Base-by-base conservation (phyloP, 2,888 invertebrate genomes). In the Anorthoa munda region DNA sequence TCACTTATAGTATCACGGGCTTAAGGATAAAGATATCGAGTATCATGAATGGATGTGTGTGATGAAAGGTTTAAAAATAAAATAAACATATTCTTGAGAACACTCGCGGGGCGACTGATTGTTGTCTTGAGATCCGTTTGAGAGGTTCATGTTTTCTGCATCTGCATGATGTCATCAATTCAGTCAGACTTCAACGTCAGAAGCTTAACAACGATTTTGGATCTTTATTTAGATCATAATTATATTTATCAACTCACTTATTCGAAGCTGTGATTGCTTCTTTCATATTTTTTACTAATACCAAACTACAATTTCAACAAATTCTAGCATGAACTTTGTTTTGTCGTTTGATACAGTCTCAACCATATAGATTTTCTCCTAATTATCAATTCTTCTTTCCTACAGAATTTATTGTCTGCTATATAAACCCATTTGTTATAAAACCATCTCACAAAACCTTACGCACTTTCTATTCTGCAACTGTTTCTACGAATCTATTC, bases 391-490 rank as follows among this genome's bases (percentile, higher is more conserved):
- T 26, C 2, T 50, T 60, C 7, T 53, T 53, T 18, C 21, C 26
- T 9, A 18, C 18, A 48, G 2, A 69, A 39, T 15, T 31, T 11
- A 56, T 15, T n/a, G n/a, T 55, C 61, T 31, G 21, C 11, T 51
- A 21, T 21, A 46, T 21, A 31, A 58, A 51, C 51, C 15, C 9
- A 63, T 72, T 53, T 64, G 18, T 72, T 72, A 79, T 59, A 72
- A 72, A 79, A 79, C 58, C 46, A 55, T 58, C 58, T 53, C 39
- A 31, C 48, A 59, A 39, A 59, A 17, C 48, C 18, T 65, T 2
- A 59, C 64, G 13, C 18, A 74, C 84, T 84, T 86, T 84, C 81
- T 84, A 78, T 74, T 86, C 70, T 68, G 59, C 68, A 70, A 74
- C 66, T 13, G 63, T 59, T 81, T 83, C 78, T 83, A 39, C 23